Evolutionary conservation across 2,888 invertebrate species (phyloP).

Genomic region (Eristalinus aeneus): DNA sequence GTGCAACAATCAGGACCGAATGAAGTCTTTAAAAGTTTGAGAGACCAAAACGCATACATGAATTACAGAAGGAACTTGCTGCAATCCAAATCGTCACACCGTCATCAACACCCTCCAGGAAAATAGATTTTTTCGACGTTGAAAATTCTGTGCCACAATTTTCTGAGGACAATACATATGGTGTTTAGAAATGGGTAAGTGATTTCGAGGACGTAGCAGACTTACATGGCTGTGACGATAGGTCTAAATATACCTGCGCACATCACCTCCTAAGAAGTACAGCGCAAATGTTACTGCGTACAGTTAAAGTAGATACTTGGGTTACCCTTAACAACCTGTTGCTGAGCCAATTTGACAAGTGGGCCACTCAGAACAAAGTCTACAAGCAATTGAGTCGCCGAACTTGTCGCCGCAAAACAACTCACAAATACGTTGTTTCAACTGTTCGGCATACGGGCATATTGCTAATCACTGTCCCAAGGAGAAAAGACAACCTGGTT

Average conservation of each 20-base stretch:
- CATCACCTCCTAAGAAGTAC: too few species aligned
- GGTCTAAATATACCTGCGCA: background rate
- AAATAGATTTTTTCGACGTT: background rate
- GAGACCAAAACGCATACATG: background rate
- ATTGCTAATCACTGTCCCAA: too few species aligned
- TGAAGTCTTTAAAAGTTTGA: too few species aligned
- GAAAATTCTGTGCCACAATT: background rate
- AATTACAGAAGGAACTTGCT: background rate
- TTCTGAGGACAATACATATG: background rate
- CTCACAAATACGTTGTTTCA: too few species aligned
- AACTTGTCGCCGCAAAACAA: background rate
- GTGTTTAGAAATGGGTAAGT: background rate
- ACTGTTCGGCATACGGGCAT: too few species aligned
- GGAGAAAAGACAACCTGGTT: too few species aligned
- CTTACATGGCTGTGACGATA: background rate
- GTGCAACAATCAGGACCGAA: too few species aligned
- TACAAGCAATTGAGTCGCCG: background rate
- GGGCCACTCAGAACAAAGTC: background rate
- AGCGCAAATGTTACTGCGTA: too few species aligned
- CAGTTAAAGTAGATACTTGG: too few species aligned
- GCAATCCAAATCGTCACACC: background rate
- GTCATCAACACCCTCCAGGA: background rate
- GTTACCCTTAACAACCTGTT: too few species aligned
- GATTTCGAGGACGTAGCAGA: slow-evolving; percentile 3
- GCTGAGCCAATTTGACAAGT: background rate